Conservation (phyloP, 1,140 invertebrate species). For the Probaryconus sp. region DNA sequence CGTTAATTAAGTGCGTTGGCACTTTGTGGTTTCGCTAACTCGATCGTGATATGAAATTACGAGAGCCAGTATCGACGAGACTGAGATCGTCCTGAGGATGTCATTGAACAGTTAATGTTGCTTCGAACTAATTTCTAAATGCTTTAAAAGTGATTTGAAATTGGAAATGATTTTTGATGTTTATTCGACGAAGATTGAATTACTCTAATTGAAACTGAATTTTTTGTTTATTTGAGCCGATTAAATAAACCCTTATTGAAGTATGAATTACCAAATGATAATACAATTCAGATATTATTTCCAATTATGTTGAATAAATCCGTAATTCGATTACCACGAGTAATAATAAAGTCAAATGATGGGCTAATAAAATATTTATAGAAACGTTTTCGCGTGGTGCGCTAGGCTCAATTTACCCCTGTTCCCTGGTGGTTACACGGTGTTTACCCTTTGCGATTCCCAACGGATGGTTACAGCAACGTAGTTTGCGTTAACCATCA, state of each 20-base stretch:
- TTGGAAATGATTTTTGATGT: too few relatives aligned
- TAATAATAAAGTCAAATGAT: slow-evolving; percentile 75
- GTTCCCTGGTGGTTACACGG: slow-evolving; percentile 71
- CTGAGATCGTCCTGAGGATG: too few relatives aligned
- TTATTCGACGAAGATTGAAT: too few relatives aligned
- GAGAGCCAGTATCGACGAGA: too few relatives aligned
- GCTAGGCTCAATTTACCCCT: slow-evolving; percentile 19
- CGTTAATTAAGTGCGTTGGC: slow-evolving; percentile 48
- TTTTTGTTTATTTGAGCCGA: too few relatives aligned
- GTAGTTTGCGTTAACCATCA: slow-evolving; percentile 22
- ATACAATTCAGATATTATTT: too few relatives aligned
- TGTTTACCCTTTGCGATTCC: slow-evolving; percentile 69
- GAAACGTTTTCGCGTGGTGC: slow-evolving; percentile 64
- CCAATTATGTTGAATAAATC: slow-evolving; percentile 15
- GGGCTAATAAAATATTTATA: slow-evolving; percentile 78
- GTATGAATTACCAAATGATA: too few relatives aligned
- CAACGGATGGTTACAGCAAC: slow-evolving; percentile 41
- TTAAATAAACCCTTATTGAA: too few relatives aligned
- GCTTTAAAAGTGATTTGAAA: too few relatives aligned
- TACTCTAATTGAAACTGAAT: too few relatives aligned
- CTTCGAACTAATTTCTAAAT: too few relatives aligned
- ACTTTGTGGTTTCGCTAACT: slow-evolving; percentile 16
- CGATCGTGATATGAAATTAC: slow-evolving; percentile 34
- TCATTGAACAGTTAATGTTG: too few relatives aligned
- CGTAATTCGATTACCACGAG: slow-evolving; percentile 56